These are phyloP conservation scores for Prunella strophiata DNA, from an alignment of 2,797 vertebrate species.

Conservation along the genomic window DNA sequence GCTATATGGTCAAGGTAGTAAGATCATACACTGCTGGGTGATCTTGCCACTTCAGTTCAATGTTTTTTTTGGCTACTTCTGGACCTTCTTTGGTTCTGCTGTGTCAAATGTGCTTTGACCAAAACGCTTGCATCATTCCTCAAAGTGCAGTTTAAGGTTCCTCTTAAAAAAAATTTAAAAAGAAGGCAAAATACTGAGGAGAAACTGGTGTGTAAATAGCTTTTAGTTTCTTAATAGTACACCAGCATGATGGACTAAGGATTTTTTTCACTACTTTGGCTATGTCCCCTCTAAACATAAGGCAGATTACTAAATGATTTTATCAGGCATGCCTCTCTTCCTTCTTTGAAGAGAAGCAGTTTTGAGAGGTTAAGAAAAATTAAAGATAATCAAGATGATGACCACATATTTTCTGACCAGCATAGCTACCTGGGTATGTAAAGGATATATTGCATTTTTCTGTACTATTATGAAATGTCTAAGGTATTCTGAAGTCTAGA, in stretches of 20 bases:
- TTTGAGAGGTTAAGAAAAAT: background rate
- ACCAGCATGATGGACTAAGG: background rate
- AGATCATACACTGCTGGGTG: fast-evolving
- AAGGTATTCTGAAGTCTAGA: background rate
- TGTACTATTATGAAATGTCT: background rate
- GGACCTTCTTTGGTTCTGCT: background rate
- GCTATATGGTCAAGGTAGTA: background rate
- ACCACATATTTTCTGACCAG: background rate
- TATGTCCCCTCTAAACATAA: background rate
- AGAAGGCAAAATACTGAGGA: background rate
- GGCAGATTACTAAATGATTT: background rate
- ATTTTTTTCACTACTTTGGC: background rate
- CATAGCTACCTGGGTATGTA: background rate
- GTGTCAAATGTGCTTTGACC: background rate
- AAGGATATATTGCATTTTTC: background rate
- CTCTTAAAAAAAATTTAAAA: background rate
- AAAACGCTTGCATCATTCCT: background rate
- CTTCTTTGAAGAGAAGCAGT: background rate
- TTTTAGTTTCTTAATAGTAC: background rate
- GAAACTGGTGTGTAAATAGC: background rate
- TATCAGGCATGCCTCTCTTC: background rate
- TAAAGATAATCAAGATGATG: background rate
- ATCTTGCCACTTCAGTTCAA: background rate
- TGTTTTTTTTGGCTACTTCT: background rate
- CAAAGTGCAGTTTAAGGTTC: background rate